These are phyloP conservation scores for Phyllostomus discolor DNA, from an alignment of 2,113 vertebrate genomes.

Conservation along the genomic window DNA sequence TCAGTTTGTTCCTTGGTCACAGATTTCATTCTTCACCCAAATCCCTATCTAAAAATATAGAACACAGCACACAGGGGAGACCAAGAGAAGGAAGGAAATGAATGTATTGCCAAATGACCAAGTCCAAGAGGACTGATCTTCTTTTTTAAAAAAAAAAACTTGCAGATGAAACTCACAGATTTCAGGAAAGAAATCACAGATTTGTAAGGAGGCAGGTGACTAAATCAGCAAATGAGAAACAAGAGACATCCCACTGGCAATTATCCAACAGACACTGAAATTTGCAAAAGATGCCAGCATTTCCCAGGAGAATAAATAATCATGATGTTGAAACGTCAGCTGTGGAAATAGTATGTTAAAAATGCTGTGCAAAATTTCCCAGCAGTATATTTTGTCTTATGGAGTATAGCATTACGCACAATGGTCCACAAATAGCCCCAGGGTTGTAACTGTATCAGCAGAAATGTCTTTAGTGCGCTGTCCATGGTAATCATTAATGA, in stretches of 20 bases:
- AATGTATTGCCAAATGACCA: slow-evolving; percentile 25
- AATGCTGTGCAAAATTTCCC: slow-evolving; percentile 51
- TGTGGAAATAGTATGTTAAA: slow-evolving; percentile 56
- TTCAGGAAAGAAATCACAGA: slow-evolving; percentile 43
- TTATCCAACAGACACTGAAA: slow-evolving; percentile 61
- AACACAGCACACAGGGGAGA: neutral
- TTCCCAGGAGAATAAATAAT: slow-evolving; percentile 55
- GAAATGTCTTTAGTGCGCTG: slow-evolving; percentile 10
- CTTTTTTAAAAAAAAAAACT: neutral
- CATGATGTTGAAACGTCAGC: slow-evolving; percentile 56
- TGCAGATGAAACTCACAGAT: slow-evolving; percentile 35
- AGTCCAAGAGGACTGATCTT: slow-evolving; percentile 14
- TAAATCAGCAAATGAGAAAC: slow-evolving; percentile 44
- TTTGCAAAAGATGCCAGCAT: slow-evolving; percentile 57
- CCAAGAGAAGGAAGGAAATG: neutral
- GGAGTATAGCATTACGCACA: neutral
- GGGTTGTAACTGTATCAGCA: slow-evolving; percentile 24
- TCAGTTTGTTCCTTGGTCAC: slow-evolving; percentile 30
- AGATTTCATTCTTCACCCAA: slow-evolving; percentile 40
- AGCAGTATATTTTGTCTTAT: slow-evolving; percentile 40
- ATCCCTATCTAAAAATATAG: slow-evolving; percentile 36
- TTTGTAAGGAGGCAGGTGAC: slow-evolving; percentile 34
- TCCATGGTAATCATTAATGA: neutral
- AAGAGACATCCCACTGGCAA: slow-evolving; percentile 7
- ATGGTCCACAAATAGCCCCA: neutral